phyloP scores from a whole-genome alignment of 2,113 vertebrate species.

The Thamnaconus septentrionalis region DNA sequence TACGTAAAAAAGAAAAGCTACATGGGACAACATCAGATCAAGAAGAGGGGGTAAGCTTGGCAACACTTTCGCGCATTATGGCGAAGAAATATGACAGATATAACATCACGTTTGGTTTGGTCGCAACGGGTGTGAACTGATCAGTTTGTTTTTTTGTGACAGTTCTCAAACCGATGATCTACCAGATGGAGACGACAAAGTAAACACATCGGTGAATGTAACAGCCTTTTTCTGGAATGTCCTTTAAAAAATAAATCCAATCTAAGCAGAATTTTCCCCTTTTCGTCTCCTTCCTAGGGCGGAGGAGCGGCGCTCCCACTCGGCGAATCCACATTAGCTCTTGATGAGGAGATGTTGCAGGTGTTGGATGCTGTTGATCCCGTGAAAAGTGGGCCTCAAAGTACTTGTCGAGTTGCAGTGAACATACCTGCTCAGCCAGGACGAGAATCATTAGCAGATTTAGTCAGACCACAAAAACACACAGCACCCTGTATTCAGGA shows the following conservation, averaged over 20 bases:
- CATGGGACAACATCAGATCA: constrained; percentile 74
- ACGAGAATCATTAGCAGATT: neutral
- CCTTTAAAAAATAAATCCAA: neutral
- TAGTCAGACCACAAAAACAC: neutral
- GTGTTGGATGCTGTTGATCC: constrained; percentile 43
- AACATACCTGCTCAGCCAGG: constrained; percentile 9
- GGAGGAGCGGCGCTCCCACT: constrained; percentile 5
- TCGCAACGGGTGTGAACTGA: neutral
- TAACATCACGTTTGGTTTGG: neutral
- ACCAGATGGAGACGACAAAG: constrained; percentile 26
- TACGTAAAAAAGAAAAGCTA: constrained; percentile 68
- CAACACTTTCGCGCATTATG: too few species aligned
- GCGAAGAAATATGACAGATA: too few species aligned
- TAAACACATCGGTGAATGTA: constrained; percentile 31
- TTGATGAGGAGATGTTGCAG: constrained; percentile 64
- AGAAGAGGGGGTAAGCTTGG: constrained; percentile 56
- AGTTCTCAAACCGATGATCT: constrained; percentile 46
- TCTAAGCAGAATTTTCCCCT: neutral
- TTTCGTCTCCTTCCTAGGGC: constrained; percentile 40
- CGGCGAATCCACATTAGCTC: constrained; percentile 57
- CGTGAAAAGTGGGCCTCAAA: constrained; percentile 7
- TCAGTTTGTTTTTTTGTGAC: neutral
- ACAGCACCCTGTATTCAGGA: neutral
- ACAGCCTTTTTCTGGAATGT: neutral
- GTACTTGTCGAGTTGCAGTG: neutral